These are phyloP conservation scores for Allobates femoralis DNA, from an alignment of 2,797 vertebrate genomes.

Conservation along the genomic window DNA sequence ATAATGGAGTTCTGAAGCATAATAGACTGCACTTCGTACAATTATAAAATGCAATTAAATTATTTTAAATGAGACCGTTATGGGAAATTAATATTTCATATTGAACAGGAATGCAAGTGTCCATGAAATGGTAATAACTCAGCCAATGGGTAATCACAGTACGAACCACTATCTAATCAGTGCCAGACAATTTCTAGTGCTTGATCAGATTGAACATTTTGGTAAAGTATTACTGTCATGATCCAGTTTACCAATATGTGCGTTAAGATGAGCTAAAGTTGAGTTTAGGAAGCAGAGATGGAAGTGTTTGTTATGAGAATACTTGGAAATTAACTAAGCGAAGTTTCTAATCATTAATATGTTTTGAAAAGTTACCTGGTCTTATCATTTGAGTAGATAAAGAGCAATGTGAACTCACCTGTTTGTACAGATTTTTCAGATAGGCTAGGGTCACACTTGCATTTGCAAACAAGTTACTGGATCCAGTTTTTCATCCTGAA, in stretches of 20 bases:
- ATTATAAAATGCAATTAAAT: constrained; percentile 45
- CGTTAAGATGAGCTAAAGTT: not conserved
- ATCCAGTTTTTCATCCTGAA: too few relatives aligned
- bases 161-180: constrained; percentile 21
- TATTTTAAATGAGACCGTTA: constrained; percentile 44
- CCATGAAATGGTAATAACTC: constrained; percentile 11
- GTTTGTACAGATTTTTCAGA: too few relatives aligned
- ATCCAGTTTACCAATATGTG: not conserved
- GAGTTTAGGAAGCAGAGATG: not conserved
- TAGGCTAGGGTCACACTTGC: too few relatives aligned
- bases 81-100: constrained; percentile 38
- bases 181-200: too few relatives aligned
- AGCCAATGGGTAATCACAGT: not conserved
- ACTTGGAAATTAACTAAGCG: too few relatives aligned
- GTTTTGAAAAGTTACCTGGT: too few relatives aligned
- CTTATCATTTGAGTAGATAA: too few relatives aligned
- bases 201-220: not conserved
- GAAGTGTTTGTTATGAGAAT: too few relatives aligned
- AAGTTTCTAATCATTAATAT: too few relatives aligned
- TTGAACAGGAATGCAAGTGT: not conserved
- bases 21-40: constrained; percentile 38
- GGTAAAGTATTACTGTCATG: not conserved
- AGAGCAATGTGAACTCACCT: too few relatives aligned
- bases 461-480: too few relatives aligned
- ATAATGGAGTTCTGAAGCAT: constrained; percentile 26